Percentiles rank a stretch among this genome's conserved stretches.
These are phyloP conservation scores for Channallabes apus DNA, from an alignment of 2,797 vertebrate genomes.

Conservation along the genomic window DNA sequence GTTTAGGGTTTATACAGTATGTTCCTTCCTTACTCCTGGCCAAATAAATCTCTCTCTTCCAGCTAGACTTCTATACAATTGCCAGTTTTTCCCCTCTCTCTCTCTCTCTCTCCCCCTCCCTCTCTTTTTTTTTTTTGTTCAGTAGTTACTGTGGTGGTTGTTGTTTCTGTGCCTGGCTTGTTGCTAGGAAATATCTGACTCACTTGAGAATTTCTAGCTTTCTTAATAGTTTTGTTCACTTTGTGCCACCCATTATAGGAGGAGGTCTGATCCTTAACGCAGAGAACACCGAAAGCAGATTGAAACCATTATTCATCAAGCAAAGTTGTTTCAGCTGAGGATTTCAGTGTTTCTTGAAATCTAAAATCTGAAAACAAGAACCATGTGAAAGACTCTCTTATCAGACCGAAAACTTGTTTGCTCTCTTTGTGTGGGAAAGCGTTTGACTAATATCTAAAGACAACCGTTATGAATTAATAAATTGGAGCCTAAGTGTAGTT, in stretches of 20 bases:
- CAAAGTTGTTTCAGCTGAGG: neutral
- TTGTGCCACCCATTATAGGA: neutral
- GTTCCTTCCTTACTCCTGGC: neutral
- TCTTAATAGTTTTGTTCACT: neutral
- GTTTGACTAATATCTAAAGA: too few relatives aligned
- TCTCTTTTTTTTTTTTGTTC: conserved; percentile 41
- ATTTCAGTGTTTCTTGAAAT: neutral
- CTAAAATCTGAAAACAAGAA: neutral
- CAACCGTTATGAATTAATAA: too few relatives aligned
- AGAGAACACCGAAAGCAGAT: neutral
- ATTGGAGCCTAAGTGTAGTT: too few relatives aligned
- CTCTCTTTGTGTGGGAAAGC: neutral
- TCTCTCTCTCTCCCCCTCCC: neutral
- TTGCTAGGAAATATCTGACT: conserved; percentile 72
- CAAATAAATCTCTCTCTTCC: neutral
- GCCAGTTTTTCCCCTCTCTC: too few relatives aligned
- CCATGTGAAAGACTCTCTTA: neutral
- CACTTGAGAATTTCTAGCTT: conserved; percentile 53
- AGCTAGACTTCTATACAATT: neutral
- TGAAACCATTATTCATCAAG: neutral
- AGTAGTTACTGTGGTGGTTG: conserved; percentile 43
- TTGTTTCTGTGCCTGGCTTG: conserved; percentile 37
- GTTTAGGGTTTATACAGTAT: neutral
- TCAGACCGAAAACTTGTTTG: neutral
- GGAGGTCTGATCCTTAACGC: neutral